Evolutionary conservation across 2,797 vertebrate genomes (phyloP), one percentile per base, ranked within the genome.

Genomic region (Coreius guichenoti): DNA sequence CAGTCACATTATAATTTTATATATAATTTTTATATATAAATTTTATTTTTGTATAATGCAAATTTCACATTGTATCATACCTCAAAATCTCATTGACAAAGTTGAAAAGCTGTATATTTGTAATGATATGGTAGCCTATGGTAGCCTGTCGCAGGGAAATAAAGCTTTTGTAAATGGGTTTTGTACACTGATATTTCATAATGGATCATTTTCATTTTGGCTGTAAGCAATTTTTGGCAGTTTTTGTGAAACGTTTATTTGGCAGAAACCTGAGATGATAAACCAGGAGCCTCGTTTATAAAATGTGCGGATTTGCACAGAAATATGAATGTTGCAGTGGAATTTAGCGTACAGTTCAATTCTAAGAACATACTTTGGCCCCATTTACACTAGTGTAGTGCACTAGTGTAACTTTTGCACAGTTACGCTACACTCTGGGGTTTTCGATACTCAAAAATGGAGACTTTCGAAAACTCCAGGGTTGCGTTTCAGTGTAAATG

Each of bases 31-130:
- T 33, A 33, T 67, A 68, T 29, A 45, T 47, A 26, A 31, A n/a
- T 83, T 51, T 26, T 47, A 63, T 83, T 83, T 83, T 63, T 75
- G 72, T 67, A 76, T 75, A 49, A 82, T 74, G 39, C 81, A 72
- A 72, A 29, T 68, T 43, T 81, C 19, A 21, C 51, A 45, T 81
- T 43, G 67, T 56, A 72, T 47, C 56, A 63, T 82, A 82, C 69
- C 21, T 75, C 45, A 65, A 69, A 84, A 69, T 43, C 49, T 43
- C 4, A 83, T 65, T 36, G 31, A 29, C 11, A 68, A 68, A 68
- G 47, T 67, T 39, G 14, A 83, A 82, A 74, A 47, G 39, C 26
- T 84, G 61, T 76, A 74, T 65, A 74, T 82, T 82, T 73, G 51
- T 82, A 58, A 73, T 58, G 19, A 63, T 74, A 74, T 26, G 17